These are phyloP conservation scores for Thalassophryne amazonica DNA, from an alignment of 2,797 vertebrate species.

Conservation along the genomic window DNA sequence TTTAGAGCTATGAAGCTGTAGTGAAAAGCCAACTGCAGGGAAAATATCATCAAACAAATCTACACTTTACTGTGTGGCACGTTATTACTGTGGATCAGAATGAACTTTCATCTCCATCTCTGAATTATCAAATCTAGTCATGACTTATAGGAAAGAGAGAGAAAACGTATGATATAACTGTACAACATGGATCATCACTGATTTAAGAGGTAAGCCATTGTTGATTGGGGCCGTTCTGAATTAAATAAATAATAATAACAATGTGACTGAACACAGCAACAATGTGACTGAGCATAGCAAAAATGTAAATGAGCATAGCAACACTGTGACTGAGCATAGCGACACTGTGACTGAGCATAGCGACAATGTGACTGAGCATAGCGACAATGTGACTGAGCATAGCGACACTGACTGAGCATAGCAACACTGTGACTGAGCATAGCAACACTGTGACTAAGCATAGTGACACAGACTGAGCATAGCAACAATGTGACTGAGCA, in stretches of 20 bases:
- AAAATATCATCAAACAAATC: conserved; percentile 62
- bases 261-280: too few species aligned
- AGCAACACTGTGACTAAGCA: too few species aligned
- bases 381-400: too few species aligned
- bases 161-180: conserved; percentile 45
- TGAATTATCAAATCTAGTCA: conserved; percentile 59
- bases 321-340: too few species aligned
- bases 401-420: too few species aligned
- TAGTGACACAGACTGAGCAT: too few species aligned
- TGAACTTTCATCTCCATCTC: conserved; percentile 65
- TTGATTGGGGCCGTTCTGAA: not conserved
- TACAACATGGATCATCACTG: conserved; percentile 26
- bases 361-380: too few species aligned
- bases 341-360: too few species aligned
- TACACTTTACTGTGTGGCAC: conserved; percentile 59
- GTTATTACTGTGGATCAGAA: conserved; percentile 60
- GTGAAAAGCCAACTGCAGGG: conserved; percentile 45
- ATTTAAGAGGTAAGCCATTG: conserved; percentile 18
- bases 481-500: too few species aligned
- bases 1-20: conserved; percentile 1
- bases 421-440: too few species aligned
- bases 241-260: not conserved
- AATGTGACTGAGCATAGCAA: too few species aligned
- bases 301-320: too few species aligned
- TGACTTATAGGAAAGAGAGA: conserved; percentile 52